Percentiles rank a stretch among this genome's conserved stretches.
phyloP scores from a whole-genome alignment of 2,797 vertebrate species.

The Dipus sagitta region DNA sequence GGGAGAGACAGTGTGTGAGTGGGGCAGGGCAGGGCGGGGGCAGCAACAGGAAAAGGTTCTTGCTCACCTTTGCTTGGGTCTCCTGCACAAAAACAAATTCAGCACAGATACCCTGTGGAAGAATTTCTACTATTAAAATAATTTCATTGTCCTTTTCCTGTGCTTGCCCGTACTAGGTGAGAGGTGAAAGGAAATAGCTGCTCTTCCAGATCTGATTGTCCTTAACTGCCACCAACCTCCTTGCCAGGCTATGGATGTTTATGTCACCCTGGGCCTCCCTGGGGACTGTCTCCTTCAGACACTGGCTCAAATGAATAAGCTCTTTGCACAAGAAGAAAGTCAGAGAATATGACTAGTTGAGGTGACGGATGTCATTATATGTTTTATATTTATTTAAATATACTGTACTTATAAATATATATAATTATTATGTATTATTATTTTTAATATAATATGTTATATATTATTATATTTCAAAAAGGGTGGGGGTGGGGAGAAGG shows the following conservation, averaged over 20 bases:
- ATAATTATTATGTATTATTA: no score
- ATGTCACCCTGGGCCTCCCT: not conserved
- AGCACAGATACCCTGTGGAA: not conserved
- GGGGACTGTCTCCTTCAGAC: not conserved
- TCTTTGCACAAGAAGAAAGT: not conserved
- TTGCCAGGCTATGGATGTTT: no score
- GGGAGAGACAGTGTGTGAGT: not conserved
- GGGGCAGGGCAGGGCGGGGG: no score
- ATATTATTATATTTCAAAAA: not conserved
- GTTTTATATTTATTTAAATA: not conserved
- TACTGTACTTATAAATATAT: not conserved
- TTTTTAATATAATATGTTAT: no score
- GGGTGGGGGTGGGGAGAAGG: not conserved
- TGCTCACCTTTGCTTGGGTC: not conserved
- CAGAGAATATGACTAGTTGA: not conserved
- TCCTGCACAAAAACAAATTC: not conserved
- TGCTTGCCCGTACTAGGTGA: not conserved
- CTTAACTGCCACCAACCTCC: not conserved
- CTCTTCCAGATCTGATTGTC: not conserved
- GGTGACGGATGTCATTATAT: not conserved
- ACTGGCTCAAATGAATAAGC: not conserved
- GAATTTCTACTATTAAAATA: not conserved
- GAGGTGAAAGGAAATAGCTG: not conserved
- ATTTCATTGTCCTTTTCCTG: not conserved
- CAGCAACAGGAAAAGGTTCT: not conserved